phyloP scores from a whole-genome alignment of 1,140 invertebrate genomes.

The Lepidurus packardi region DNA sequence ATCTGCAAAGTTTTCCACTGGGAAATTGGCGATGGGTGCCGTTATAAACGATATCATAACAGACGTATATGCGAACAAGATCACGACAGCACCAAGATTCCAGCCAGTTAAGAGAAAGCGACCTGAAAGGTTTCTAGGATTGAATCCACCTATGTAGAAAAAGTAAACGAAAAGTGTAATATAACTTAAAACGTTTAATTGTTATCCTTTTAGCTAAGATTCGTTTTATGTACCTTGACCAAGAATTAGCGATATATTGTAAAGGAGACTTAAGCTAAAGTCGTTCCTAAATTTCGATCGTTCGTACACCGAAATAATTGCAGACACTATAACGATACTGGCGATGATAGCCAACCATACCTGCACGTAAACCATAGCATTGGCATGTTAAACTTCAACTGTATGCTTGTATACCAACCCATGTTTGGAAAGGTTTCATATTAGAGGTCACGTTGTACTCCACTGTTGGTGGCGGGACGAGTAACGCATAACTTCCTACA shows the following conservation, averaged over 20 bases:
- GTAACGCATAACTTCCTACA: background rate
- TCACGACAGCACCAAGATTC: background rate
- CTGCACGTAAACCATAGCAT: background rate
- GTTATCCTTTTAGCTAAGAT: too few relatives aligned
- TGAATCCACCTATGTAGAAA: background rate
- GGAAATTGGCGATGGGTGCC: background rate
- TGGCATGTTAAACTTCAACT: background rate
- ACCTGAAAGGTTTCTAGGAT: background rate
- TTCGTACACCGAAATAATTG: background rate
- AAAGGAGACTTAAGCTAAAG: background rate
- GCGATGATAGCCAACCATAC: background rate
- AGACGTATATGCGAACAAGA: background rate
- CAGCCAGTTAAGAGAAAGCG: background rate
- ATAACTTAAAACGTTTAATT: background rate
- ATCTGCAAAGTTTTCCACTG: background rate
- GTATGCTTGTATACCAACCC: background rate
- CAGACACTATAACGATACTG: background rate
- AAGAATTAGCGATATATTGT: background rate
- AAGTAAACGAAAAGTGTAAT: background rate
- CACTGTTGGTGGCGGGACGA: background rate
- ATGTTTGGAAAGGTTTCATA: background rate
- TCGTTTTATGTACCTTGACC: background rate
- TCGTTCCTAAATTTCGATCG: background rate
- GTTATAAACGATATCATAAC: conserved; percentile 6
- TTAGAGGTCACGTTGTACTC: background rate